Evolutionary conservation across 2,113 vertebrate species (phyloP), one percentile per base, ranked within the genome.

Genomic region (Phaethornis superciliosus): DNA sequence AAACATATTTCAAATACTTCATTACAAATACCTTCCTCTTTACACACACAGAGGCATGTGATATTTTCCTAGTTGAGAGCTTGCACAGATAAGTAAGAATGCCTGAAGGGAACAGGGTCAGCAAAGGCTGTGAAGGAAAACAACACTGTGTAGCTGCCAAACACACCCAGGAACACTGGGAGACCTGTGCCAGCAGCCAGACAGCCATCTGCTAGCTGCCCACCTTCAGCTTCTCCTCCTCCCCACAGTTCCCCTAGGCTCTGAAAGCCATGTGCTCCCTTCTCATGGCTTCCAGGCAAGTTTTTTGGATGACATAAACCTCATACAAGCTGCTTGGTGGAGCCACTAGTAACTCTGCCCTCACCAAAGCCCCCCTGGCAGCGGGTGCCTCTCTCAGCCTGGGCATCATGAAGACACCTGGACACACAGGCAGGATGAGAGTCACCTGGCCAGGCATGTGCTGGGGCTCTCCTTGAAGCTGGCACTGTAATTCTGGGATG

Each of bases 1-100:
- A 93, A 77, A 77, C 91, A 75, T 89, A 91, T 55, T 95, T 94
- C 60, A 75, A 90, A 95, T 96, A 75, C 47, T 83, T 94, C 44
- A n/a, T 82, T 4, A 6, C 87, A 95, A 91, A 96, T 94, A 70
- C 93, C 79, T 93, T 94, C 77, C 86, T 84, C 92, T 64, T 78
- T 54, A 93, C 83, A 90, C 83, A 59, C 64, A 17, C 3, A 2
- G 44, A 90, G 82, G 81, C 82, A 80, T 80, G 93, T 83, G 76
- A 23, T 93, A 8, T 70, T 85, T 90, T 81, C 70, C 85, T 89
- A 12, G 60, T 89, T 16, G 54, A 72, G 76, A 83, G 56, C 59
- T 91, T 88, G 78, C 89, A 23, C 44, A 91, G 95, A 93, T 77
- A 95, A 96, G 88, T n/a, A 83, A 26, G 56, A 85, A 68, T 54